These are phyloP conservation scores for Chirona hameri DNA, from an alignment of 2,888 invertebrate genomes.

Conservation along the genomic window DNA sequence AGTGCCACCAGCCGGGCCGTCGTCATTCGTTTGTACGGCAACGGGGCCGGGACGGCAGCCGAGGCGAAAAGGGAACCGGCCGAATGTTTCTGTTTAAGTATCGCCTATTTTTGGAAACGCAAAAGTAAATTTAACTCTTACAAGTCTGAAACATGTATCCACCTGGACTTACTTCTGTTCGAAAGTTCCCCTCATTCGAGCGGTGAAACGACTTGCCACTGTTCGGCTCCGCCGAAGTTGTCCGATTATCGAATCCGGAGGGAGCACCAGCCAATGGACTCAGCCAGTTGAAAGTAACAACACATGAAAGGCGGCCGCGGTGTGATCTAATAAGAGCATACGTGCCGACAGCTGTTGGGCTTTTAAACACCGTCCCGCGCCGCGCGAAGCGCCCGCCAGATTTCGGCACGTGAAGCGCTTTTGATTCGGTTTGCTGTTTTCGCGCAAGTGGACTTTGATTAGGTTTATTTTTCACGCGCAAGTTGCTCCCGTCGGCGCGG, in stretches of 20 bases:
- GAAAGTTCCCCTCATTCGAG: too few relatives aligned
- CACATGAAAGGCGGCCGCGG: not conserved
- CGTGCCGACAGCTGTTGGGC: not conserved
- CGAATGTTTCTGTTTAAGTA: too few relatives aligned
- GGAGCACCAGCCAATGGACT: not conserved
- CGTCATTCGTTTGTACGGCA: not conserved
- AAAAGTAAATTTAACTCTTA: too few relatives aligned
- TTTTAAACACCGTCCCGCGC: not conserved
- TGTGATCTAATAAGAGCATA: not conserved
- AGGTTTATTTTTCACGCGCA: not conserved
- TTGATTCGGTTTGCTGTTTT: not conserved
- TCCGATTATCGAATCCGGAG: not conserved
- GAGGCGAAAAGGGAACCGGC: not conserved
- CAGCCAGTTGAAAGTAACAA: not conserved
- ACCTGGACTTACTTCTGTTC: too few relatives aligned
- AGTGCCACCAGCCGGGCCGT: not conserved
- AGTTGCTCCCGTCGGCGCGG: not conserved
- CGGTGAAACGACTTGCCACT: too few relatives aligned
- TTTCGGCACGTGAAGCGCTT: not conserved
- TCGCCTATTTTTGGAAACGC: too few relatives aligned
- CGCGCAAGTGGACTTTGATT: too few relatives aligned
- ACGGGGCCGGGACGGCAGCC: not conserved
- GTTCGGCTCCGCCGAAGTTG: not conserved
- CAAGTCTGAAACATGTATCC: too few relatives aligned
- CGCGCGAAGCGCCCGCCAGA: not conserved